Evolutionary conservation across 2,888 invertebrate genomes (phyloP).

Genomic region (Tachina grossa): DNA sequence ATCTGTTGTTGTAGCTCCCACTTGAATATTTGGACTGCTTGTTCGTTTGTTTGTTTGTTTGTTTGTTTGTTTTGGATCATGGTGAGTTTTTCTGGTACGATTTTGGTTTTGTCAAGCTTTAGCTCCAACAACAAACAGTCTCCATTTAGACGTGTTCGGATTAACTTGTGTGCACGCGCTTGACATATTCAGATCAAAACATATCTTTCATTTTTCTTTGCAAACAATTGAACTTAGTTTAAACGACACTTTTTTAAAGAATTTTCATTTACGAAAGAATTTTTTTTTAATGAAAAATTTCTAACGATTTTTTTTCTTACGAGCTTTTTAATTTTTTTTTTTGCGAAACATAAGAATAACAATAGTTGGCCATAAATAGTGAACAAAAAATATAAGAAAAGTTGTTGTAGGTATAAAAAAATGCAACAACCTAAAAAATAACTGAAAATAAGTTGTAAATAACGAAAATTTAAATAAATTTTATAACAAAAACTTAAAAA

Average conservation of each 20-base stretch:
- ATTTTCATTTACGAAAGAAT: conserved; percentile 7
- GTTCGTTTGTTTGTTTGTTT: neutral
- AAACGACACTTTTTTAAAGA: conserved; percentile 25
- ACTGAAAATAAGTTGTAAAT: neutral
- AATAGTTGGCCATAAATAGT: neutral
- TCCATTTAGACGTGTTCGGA: conserved; percentile 73
- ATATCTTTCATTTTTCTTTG: neutral
- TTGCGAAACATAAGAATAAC: neutral
- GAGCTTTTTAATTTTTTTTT: neutral
- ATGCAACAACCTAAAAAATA: neutral
- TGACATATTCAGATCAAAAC: conserved; percentile 25
- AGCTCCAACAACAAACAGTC: conserved; percentile 69
- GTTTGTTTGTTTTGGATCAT: conserved; percentile 28
- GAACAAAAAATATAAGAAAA: neutral
- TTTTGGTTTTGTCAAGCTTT: conserved; percentile 42
- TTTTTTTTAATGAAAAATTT: neutral
- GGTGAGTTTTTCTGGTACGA: conserved; percentile 58
- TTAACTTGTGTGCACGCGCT: conserved; percentile 69
- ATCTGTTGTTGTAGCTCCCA: conserved; percentile 62
- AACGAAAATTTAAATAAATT: too few species aligned
- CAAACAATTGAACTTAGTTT: neutral
- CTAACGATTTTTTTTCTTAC: conserved; percentile 27
- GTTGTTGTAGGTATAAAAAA: too few species aligned
- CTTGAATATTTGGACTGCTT: conserved; percentile 48
- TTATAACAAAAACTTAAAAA: too few species aligned